A percentile compares a stretch with the other conserved stretches of the same genome.
Evolutionary conservation across 2,888 invertebrate genomes (phyloP).

Genomic region (Coenonympha glycerion): DNA sequence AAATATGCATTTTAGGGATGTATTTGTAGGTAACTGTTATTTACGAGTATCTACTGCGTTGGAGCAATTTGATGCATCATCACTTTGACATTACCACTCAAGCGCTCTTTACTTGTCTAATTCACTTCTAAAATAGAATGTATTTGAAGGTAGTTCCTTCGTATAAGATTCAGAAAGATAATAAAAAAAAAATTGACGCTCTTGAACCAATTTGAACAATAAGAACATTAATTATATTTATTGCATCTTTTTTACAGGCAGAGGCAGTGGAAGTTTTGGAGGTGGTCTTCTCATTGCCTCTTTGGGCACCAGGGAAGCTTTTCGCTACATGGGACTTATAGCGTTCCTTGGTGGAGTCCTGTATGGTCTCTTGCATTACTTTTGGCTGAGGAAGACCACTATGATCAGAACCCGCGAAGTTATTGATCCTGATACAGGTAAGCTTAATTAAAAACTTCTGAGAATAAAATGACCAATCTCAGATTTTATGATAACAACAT

Average conservation of each 20-base stretch:
- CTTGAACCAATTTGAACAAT: neutral
- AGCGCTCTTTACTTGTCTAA: too few relatives aligned
- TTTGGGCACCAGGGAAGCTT: constrained; percentile 84
- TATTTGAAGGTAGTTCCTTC: too few relatives aligned
- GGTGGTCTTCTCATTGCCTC: constrained; percentile 86
- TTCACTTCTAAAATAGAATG: too few relatives aligned
- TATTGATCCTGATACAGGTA: constrained; percentile 64
- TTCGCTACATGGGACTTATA: constrained; percentile 85
- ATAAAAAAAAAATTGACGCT: neutral
- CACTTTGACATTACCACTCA: too few relatives aligned
- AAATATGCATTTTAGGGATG: too few relatives aligned
- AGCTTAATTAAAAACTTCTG: too few relatives aligned
- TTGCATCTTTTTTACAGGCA: constrained; percentile 7
- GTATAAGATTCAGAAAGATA: too few relatives aligned
- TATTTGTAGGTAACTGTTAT: too few relatives aligned
- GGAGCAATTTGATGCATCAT: too few relatives aligned
- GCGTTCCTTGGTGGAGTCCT: constrained; percentile 82
- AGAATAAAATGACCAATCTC: too few relatives aligned
- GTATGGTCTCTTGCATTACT: constrained; percentile 82
- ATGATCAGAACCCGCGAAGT: constrained; percentile 59
- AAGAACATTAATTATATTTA: neutral
- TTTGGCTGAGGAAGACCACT: constrained; percentile 81
- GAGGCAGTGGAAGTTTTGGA: constrained; percentile 86
- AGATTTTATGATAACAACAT: too few relatives aligned
- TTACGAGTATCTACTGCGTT: too few relatives aligned